These are phyloP conservation scores for Sorex maritimensis DNA, from an alignment of 2,797 vertebrate genomes.

Conservation along the genomic window DNA sequence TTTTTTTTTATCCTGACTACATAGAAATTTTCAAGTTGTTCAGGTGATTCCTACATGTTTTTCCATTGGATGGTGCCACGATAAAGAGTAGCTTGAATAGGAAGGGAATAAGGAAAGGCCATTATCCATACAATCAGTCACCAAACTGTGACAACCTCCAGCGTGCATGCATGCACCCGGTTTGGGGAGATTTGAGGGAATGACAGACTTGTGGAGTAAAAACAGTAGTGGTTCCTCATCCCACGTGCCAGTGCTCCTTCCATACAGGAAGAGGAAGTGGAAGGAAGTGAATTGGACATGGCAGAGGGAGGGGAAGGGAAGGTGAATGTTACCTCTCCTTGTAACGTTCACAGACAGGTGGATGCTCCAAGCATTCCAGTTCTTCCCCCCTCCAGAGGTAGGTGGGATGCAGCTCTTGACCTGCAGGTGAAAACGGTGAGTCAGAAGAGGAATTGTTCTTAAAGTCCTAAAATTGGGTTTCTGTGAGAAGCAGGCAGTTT, in stretches of 20 bases:
- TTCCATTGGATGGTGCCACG: background rate
- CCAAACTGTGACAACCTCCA: background rate
- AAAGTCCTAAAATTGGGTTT: conserved; percentile 38
- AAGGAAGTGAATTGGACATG: background rate
- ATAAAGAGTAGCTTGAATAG: background rate
- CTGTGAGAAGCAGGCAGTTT: conserved; percentile 43
- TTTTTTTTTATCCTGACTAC: background rate
- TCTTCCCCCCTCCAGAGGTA: background rate
- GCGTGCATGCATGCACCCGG: background rate
- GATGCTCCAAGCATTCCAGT: background rate
- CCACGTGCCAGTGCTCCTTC: background rate
- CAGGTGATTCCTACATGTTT: background rate
- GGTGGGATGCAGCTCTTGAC: background rate
- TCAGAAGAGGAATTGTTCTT: background rate
- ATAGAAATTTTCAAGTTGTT: conserved; percentile 31
- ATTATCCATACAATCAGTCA: background rate
- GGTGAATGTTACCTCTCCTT: no score
- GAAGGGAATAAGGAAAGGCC: background rate
- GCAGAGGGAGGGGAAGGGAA: no score
- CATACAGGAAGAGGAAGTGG: background rate
- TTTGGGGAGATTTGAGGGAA: background rate
- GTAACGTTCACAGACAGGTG: background rate
- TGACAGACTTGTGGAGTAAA: background rate
- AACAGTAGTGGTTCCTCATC: background rate
- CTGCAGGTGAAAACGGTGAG: conserved; percentile 18